These are phyloP conservation scores for Okapia johnstoni DNA, from an alignment of 2,113 vertebrate genomes.

Conservation along the genomic window DNA sequence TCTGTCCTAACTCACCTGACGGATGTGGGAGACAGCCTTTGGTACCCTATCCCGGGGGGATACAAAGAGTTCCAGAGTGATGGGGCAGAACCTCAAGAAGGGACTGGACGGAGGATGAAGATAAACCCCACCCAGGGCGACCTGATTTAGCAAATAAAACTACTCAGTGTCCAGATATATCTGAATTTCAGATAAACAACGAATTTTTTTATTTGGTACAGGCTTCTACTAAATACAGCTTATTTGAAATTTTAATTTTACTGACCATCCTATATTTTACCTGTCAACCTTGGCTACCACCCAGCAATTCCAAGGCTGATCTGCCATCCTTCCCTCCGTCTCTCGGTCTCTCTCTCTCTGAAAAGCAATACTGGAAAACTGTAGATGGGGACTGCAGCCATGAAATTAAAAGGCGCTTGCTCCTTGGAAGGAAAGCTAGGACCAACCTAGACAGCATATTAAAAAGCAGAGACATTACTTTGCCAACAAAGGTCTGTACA, in stretches of 20 bases:
- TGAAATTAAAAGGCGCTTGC: background rate
- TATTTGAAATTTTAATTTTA: background rate
- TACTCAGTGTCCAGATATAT: no score
- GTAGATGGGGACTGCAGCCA: background rate
- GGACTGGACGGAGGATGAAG: rapidly evolving
- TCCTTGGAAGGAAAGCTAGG: background rate
- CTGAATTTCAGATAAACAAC: background rate
- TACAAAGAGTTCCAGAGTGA: background rate
- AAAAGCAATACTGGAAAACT: background rate
- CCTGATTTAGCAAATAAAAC: background rate
- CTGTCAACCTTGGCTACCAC: background rate
- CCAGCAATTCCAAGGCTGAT: background rate
- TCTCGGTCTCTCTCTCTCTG: background rate
- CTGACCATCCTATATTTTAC: background rate
- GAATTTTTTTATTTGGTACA: background rate
- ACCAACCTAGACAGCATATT: background rate
- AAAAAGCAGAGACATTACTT: background rate
- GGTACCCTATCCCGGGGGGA: background rate
- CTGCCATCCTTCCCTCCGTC: background rate
- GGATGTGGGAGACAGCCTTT: background rate
- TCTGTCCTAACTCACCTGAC: background rate
- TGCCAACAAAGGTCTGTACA: background rate
- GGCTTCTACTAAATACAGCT: background rate
- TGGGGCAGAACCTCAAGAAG: background rate
- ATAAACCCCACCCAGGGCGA: background rate